A percentile compares a stretch with the other conserved stretches of the same genome.
These are phyloP conservation scores for Epizoanthus illoricatus DNA, from an alignment of 92 coral and sea anemone species.

Conservation along the genomic window DNA sequence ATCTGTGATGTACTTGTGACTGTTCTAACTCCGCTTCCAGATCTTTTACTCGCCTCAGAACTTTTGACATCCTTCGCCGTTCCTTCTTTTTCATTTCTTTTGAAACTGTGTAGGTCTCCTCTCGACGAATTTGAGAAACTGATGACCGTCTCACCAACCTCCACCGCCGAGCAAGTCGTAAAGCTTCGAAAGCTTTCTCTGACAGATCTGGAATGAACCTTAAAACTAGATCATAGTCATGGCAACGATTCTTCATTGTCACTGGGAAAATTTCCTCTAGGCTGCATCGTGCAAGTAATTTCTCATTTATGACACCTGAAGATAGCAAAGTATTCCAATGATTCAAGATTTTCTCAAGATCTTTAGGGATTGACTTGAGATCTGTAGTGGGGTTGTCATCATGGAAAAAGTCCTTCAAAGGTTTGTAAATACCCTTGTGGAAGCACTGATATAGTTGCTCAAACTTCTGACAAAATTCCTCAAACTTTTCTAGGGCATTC, in stretches of 20 bases:
- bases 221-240: conserved; percentile 81
- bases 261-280: conserved; percentile 74
- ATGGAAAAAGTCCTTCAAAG: conserved; percentile 78
- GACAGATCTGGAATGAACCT: conserved; percentile 85
- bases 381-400: conserved; percentile 50
- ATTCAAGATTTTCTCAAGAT: conserved; percentile 66
- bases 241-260: conserved; percentile 75
- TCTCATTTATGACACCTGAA: conserved; percentile 78
- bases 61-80: conserved; percentile 49
- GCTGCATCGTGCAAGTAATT: conserved; percentile 67
- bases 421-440: conserved; percentile 69
- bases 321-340: conserved; percentile 77
- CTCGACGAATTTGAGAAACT: conserved; percentile 51
- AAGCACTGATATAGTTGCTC: conserved; percentile 66
- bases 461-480: conserved; percentile 69
- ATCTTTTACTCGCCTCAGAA: conserved; percentile 50
- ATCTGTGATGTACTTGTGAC: conserved; percentile 68
- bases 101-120: conserved; percentile 73
- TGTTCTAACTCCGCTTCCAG: conserved; percentile 74
- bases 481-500: conserved; percentile 75
- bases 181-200: conserved; percentile 90
- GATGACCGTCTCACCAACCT: conserved; percentile 71
- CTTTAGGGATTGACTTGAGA: conserved; percentile 69
- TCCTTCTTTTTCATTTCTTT: conserved; percentile 45
- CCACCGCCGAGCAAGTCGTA: conserved; percentile 90